Base-by-base conservation (phyloP, 2,888 invertebrate species). In the Gibbula magus region DNA sequence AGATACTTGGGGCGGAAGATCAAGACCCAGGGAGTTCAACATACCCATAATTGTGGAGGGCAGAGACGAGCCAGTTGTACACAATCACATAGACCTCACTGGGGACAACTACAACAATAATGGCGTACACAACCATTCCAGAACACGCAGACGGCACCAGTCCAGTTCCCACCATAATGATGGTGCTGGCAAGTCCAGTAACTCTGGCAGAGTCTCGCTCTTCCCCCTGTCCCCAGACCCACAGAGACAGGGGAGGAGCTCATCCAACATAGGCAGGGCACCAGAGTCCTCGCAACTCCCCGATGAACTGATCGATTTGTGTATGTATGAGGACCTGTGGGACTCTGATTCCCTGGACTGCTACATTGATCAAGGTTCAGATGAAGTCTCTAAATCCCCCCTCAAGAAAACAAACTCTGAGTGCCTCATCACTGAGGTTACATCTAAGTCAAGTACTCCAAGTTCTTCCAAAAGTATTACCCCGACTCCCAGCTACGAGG, bases 401-500 rank as follows among this genome's bases (percentile, higher is more conserved):
- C 25, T 18, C 5, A 61, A 5, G 0, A 13, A 25, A 25, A 10
- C 61, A 22, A 13, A 25, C 25, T 61, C 29, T 16, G 29, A 61
- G 16, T 29, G 61, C 29, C 29, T 16, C 61, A 61, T 25, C 5
- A 18, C 29, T 61, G 29, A 16, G 13, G 61, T 29, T 3, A 10
- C 61, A 25, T 13, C 22, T 13, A 20, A 25, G 18, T 29, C 29
- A 13, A 3, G 10, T 3, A n/a, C 10, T 3, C 61, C 22, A 61
- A 52, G 20, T 35, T 51, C 56, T 45, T 5, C 29, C 16, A 79
- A 81, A 54, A 78, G 78, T 20, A 84, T 86, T 1, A 84, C 85
- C 75, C 81, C 78, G 22, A 82, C 87, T 8, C 83, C 84, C 16
- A 84, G 82, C 39, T 88, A 88, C 78, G 81, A 85, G 10, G 85